These are phyloP conservation scores for Leptodactylus fuscus DNA, from an alignment of 2,113 vertebrate genomes.

Conservation along the genomic window DNA sequence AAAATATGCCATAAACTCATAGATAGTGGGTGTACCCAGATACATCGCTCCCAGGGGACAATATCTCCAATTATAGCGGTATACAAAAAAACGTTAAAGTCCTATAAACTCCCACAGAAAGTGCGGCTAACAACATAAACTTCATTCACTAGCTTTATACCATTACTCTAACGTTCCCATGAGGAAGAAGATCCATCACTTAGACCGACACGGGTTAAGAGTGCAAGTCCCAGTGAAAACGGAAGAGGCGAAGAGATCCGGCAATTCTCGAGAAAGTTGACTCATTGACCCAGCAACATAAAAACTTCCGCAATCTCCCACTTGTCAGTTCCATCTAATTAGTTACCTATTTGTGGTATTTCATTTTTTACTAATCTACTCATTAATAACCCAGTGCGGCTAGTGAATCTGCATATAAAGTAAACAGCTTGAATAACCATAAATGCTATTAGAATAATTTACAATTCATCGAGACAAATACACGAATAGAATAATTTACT, in stretches of 20 bases:
- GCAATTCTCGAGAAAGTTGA: conserved; percentile 10
- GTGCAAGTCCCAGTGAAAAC: background rate
- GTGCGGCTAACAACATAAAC: background rate
- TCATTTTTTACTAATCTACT: conserved; percentile 54
- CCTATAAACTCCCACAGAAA: background rate
- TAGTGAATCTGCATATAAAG: conserved; percentile 52
- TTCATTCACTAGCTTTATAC: background rate
- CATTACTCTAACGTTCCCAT: background rate
- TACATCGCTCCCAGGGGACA: too few species aligned
- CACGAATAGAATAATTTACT: conserved; percentile 58
- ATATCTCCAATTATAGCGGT: too few species aligned
- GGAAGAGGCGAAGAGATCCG: background rate
- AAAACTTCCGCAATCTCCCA: conserved; percentile 20
- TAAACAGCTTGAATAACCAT: conserved; percentile 57
- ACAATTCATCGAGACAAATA: conserved; percentile 59
- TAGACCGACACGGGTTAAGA: background rate
- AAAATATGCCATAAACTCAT: too few species aligned
- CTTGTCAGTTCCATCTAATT: conserved; percentile 56
- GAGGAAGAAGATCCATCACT: background rate
- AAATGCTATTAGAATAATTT: conserved; percentile 59
- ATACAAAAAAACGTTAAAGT: too few species aligned
- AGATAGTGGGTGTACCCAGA: too few species aligned
- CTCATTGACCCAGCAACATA: conserved; percentile 21
- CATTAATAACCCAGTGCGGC: conserved; percentile 55
- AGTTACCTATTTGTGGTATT: conserved; percentile 50